phyloP scores from a whole-genome alignment of 2,113 vertebrate genomes.

The Perca flavescens region DNA sequence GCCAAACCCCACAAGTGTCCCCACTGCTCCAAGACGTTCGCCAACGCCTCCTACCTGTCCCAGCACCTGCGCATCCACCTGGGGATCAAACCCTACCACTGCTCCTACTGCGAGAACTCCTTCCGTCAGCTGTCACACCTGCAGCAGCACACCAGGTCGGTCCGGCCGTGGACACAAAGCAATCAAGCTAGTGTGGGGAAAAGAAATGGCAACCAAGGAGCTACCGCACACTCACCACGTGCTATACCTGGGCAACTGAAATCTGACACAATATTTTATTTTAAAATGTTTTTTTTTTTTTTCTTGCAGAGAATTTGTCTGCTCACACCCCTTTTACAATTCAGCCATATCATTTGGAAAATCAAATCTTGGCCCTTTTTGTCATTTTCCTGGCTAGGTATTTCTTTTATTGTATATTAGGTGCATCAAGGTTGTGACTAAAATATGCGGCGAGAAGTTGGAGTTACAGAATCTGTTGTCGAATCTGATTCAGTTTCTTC shows the following conservation, averaged over 20 bases:
- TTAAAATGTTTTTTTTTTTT: not conserved
- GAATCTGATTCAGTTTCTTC: not conserved
- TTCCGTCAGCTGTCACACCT: constrained; percentile 98
- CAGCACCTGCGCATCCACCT: constrained; percentile 99
- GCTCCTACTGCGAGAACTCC: constrained; percentile 98
- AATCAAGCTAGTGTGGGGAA: not conserved
- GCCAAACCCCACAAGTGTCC: constrained; percentile 99
- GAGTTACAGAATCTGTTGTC: not conserved
- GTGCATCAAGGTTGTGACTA: not conserved
- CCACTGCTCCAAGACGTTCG: constrained; percentile 98
- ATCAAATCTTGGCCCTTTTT: not conserved
- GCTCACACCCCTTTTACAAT: not conserved
- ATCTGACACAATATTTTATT: not conserved
- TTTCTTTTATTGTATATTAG: not conserved
- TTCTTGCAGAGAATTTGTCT: not conserved
- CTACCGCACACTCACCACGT: not conserved
- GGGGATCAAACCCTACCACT: constrained; percentile 98
- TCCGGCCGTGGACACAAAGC: constrained; percentile 1
- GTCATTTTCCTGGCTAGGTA: not conserved
- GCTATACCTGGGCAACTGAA: not conserved
- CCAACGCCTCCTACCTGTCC: constrained; percentile 97
- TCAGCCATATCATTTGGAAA: not conserved
- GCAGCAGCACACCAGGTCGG: constrained; percentile 98
- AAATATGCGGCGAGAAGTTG: not conserved
- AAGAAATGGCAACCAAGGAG: not conserved